Evolutionary conservation across 2,113 vertebrate genomes (phyloP), one percentile per base, ranked within the genome.

Genomic region (Mionectes macconnelli): DNA sequence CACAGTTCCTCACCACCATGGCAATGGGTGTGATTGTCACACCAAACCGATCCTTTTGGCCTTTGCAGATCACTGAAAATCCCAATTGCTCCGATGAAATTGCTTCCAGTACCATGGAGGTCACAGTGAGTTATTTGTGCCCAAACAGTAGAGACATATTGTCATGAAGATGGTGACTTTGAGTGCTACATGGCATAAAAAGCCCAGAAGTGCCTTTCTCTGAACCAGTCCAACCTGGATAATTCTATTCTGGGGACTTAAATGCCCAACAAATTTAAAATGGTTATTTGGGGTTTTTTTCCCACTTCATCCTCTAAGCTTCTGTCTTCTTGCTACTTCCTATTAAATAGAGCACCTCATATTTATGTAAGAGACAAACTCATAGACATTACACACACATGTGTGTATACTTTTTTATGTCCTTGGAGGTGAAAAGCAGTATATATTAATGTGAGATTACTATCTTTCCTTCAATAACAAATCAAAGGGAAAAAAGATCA

Each of bases 391-490:
- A 56, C 33, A 52, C 35, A 75, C 0, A 2, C 45, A n/a, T 73
- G 13, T 28, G 12, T 73, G 6, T 49, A 12, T 42, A 45, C 40
- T 88, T 95, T 93, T 83, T 87, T 57, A 90, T 92, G 82, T 83
- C 25, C 59, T 90, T 83, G 85, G 90, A 86, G 53, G 67, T 49
- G 70, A 82, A 94, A 91, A 59, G n/a, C 59, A 62, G 67, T 49
- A 69, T 49, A 76, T 93, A 90, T 93, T 93, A 88, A 79, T 66
- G 67, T 79, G 45, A 76, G 92, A 96, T 95, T 66, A 30, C 13
- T 77, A 93, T 88, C 88, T 76, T 76, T 89, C 63, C 82, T 86
- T 80, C 94, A 93, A 74, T 62, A 90, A 83, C 45, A 93, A 94
- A 91, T 96, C 78, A 92, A 93, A 90, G 49, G 49, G 11, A 37